These are phyloP conservation scores for Actinia equina DNA, from an alignment of 64 coral and sea anemone genomes.

Conservation along the genomic window DNA sequence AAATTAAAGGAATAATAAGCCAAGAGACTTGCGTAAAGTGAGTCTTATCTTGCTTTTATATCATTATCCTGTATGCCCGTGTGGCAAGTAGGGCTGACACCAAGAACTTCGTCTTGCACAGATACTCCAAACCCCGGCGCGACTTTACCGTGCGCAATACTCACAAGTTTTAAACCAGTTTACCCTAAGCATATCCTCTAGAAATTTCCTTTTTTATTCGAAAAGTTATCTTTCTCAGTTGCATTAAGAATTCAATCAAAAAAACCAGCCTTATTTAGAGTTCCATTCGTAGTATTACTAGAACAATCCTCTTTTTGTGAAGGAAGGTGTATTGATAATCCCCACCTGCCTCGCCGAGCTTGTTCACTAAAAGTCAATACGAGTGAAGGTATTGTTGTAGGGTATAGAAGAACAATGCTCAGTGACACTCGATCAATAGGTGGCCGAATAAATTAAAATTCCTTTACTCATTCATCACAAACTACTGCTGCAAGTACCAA, in stretches of 20 bases:
- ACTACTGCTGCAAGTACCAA: background rate
- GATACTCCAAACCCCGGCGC: too few species aligned
- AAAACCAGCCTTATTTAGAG: background rate
- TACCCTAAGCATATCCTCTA: background rate
- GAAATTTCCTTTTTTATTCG: background rate
- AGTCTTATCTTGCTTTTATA: too few species aligned
- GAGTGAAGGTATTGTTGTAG: background rate
- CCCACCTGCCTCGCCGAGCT: background rate
- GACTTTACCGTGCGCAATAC: too few species aligned
- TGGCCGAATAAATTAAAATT: background rate
- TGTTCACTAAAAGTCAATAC: background rate
- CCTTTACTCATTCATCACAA: background rate
- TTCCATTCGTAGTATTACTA: background rate
- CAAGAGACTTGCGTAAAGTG: too few species aligned
- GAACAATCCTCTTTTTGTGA: background rate
- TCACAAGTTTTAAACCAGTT: background rate
- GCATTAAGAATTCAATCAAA: background rate
- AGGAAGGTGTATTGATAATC: background rate
- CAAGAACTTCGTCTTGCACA: too few species aligned
- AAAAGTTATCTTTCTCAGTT: background rate
- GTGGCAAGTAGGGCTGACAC: too few species aligned
- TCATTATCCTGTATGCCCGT: too few species aligned
- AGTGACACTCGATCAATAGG: background rate
- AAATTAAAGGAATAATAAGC: too few species aligned
- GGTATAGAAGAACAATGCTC: background rate